Evolutionary conservation across 2,797 vertebrate genomes (phyloP).

Genomic region (Phaenicophaeus curvirostris): DNA sequence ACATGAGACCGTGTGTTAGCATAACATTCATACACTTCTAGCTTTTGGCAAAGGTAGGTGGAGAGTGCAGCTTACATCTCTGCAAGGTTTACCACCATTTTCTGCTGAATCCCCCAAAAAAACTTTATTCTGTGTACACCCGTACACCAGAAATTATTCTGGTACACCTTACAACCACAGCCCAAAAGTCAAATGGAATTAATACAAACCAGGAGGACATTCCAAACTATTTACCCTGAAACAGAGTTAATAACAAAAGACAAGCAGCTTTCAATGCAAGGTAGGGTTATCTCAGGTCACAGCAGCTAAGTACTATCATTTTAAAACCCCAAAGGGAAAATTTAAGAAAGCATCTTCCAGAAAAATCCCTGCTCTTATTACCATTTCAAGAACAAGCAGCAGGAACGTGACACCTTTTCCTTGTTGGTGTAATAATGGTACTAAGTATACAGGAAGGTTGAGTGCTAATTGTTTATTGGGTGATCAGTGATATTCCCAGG

Average conservation of each 20-base stretch:
- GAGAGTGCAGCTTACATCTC: neutral
- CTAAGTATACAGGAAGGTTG: neutral
- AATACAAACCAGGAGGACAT: neutral
- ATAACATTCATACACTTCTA: neutral
- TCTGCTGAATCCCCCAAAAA: neutral
- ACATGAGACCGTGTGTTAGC: rapidly evolving
- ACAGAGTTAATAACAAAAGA: neutral
- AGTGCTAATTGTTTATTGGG: neutral
- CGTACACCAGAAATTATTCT: neutral
- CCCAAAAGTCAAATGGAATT: neutral
- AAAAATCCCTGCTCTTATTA: neutral
- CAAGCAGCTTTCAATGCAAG: neutral
- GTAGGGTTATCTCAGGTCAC: neutral
- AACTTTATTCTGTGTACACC: neutral
- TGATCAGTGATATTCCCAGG: neutral
- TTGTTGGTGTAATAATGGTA: neutral
- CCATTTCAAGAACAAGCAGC: neutral
- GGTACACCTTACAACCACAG: neutral
- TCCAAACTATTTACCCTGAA: neutral
- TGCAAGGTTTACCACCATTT: neutral
- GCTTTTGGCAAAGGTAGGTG: neutral
- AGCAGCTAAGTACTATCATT: neutral
- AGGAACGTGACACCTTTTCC: neutral
- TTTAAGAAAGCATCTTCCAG: neutral
- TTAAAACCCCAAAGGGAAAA: neutral